Conservation (phyloP, 2,797 vertebrate genomes). For the Agapornis canus region DNA sequence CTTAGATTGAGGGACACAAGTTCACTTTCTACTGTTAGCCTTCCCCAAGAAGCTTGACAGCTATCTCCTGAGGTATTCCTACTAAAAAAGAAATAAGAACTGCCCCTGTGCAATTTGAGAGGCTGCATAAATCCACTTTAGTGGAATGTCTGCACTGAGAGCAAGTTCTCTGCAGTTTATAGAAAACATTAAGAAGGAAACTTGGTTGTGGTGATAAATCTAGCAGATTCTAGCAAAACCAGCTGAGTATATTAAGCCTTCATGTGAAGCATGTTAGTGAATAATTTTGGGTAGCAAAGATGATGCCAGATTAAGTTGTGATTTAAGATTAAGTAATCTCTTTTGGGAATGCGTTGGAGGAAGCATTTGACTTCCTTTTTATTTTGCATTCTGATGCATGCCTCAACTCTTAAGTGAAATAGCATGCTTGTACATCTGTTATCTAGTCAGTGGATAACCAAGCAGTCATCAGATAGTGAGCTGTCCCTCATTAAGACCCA, state of each 20-base stretch:
- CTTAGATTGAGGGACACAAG: neutral
- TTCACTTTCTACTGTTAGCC: neutral
- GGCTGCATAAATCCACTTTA: neutral
- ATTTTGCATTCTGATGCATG: neutral
- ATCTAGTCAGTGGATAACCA: neutral
- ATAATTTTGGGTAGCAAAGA: neutral
- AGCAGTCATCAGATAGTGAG: neutral
- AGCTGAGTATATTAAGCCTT: neutral
- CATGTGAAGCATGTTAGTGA: neutral
- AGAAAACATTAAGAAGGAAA: neutral
- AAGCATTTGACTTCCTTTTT: neutral
- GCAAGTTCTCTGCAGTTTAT: neutral
- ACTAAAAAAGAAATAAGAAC: neutral
- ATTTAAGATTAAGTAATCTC: neutral
- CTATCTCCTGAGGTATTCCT: neutral
- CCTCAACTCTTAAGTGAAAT: neutral
- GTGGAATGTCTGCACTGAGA: neutral
- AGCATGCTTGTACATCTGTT: neutral
- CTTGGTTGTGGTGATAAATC: neutral
- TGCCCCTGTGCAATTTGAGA: neutral
- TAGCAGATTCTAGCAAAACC: neutral
- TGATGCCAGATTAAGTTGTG: neutral
- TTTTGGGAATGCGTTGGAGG: neutral
- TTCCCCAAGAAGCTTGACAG: neutral
- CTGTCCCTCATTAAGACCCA: neutral